Evolutionary conservation across 2,113 vertebrate species (phyloP), one percentile per base, ranked within the genome.

Genomic region (Cranoglanis bouderius): DNA sequence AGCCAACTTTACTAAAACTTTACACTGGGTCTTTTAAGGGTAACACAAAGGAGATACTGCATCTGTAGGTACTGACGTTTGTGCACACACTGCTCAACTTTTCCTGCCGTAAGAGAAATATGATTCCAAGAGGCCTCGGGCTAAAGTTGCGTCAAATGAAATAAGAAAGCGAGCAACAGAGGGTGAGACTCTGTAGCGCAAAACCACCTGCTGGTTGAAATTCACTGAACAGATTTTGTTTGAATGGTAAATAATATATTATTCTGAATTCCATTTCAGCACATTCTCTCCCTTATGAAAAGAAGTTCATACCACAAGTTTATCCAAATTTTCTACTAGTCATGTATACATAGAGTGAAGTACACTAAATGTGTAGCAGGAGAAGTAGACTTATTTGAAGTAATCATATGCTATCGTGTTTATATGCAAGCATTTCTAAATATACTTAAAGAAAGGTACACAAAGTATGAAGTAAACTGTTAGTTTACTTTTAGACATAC

Each of bases 191-290:
- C 40, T 67, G 18, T n/a, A 49, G 61, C 10, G 32, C n/a, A 55
- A 87, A 87, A 49, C 40, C n/a, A 29, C 77, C 43, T 65, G 38
- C 77, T 70, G 77, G 38, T 87, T 40, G 43, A 82, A 82, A 82
- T 70, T 53, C 59, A 67, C 43, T 53, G 2, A 82, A 51, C n/a
- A 67, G n/a, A 67, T 16, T 70, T 70, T 57, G 61, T 70, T 53
- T n/a, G 32, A 82, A 43, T 2, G 46, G 24, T 57, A 82, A 80
- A 87, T 82, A 82, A 70, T n/a, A 19, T 61, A 43, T 70, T 53
- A 82, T 87, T 70, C 78, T 67, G 10, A 24, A 49, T 29, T 86
- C 18, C 51, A 57, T 82, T 57, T 82, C 29, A 55, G 67, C 67
- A 57, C 85, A 19, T 86, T 46, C 55, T 40, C 59, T 40, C 19